Conservation (phyloP, 2,888 invertebrate species). For the Kuschelorhynchus macadamiae region DNA sequence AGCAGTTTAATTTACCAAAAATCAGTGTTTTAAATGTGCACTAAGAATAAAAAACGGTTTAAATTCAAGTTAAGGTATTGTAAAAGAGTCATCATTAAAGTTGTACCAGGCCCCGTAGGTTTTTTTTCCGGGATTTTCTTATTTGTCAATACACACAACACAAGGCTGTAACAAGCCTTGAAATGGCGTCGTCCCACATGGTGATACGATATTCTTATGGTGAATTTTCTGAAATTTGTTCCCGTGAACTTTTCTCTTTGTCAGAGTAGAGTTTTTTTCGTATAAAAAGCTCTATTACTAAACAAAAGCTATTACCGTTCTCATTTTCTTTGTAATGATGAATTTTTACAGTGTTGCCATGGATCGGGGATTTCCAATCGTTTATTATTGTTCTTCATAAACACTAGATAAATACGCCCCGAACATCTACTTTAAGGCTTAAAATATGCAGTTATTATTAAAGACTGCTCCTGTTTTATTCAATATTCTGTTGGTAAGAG, state of each 20-base stretch:
- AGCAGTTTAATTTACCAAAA: conserved; percentile 58
- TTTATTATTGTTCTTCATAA: conserved; percentile 40
- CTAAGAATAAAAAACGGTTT: conserved; percentile 51
- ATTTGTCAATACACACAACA: conserved; percentile 41
- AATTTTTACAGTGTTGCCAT: conserved; percentile 57
- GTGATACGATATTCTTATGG: conserved; percentile 63
- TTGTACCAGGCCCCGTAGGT: conserved; percentile 21
- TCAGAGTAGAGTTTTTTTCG: conserved; percentile 17
- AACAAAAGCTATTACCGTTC: conserved; percentile 44
- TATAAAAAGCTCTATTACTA: conserved; percentile 51
- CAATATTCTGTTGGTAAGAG: too few species aligned
- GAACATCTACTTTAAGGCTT: background rate
- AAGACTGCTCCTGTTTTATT: too few species aligned
- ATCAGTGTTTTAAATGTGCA: conserved; percentile 51
- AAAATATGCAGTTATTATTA: too few species aligned
- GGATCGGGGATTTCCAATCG: conserved; percentile 29
- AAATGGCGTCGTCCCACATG: conserved; percentile 84
- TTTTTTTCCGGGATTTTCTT: conserved; percentile 26
- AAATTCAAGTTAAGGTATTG: conserved; percentile 50
- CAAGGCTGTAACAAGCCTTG: conserved; percentile 73
- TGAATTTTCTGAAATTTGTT: conserved; percentile 22
- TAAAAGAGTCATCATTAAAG: conserved; percentile 41
- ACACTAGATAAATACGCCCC: conserved; percentile 18
- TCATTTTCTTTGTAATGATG: conserved; percentile 46
- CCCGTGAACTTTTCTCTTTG: background rate